Evolutionary conservation across 2,797 vertebrate genomes (phyloP).

Genomic region (Aselliscus stoliczkanus): DNA sequence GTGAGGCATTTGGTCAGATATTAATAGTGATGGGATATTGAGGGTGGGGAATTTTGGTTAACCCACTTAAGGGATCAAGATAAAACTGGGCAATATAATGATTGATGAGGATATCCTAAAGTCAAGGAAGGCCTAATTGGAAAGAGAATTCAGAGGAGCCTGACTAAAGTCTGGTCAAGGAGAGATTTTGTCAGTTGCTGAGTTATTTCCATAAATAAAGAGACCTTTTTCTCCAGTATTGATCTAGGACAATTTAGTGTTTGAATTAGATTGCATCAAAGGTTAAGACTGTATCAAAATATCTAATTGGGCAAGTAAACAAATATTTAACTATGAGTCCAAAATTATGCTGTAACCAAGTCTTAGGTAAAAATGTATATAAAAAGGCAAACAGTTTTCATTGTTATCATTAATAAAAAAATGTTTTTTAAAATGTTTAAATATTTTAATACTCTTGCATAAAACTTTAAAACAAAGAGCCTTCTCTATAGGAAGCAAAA

Average conservation of each 20-base stretch:
- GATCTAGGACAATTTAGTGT: neutral
- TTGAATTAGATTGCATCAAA: neutral
- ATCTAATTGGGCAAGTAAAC: neutral
- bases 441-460: neutral
- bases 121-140: neutral
- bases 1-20: neutral
- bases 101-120: neutral
- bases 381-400: neutral
- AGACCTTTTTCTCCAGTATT: neutral
- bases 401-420: neutral
- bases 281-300: neutral
- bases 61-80: neutral
- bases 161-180: neutral
- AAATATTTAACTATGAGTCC: neutral
- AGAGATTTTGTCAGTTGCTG: neutral
- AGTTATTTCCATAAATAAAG: neutral
- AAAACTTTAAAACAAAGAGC: neutral
- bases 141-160: neutral
- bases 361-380: neutral
- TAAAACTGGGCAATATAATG: neutral
- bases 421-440: neutral
- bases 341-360: neutral
- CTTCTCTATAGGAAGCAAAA: neutral
- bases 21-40: neutral
- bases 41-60: neutral